These are phyloP conservation scores for Mythimna ferrago DNA, from an alignment of 2,888 invertebrate species.

Conservation along the genomic window DNA sequence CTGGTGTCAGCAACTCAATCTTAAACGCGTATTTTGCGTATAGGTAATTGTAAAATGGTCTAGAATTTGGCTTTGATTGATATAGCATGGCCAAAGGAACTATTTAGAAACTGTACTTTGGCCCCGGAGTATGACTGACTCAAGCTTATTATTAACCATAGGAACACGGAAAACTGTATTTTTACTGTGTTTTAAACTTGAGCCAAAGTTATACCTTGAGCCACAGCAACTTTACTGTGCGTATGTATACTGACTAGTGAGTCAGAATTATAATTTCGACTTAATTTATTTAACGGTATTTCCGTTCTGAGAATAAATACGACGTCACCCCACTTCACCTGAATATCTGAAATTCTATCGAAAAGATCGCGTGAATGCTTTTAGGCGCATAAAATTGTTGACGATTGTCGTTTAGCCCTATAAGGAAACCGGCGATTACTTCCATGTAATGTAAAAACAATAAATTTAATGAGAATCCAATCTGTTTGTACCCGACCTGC, in stretches of 20 bases:
- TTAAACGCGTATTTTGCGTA: too few relatives aligned
- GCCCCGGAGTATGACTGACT: too few relatives aligned
- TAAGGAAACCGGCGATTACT: slow-evolving; percentile 13
- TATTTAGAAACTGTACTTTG: too few relatives aligned
- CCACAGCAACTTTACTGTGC: background rate
- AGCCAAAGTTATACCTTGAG: too few relatives aligned
- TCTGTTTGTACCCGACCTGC: background rate
- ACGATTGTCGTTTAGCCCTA: slow-evolving; percentile 1
- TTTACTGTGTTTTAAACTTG: too few relatives aligned
- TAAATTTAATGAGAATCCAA: slow-evolving; percentile 10
- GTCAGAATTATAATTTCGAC: too few relatives aligned
- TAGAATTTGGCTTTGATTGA: too few relatives aligned
- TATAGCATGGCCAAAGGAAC: too few relatives aligned
- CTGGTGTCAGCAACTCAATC: too few relatives aligned
- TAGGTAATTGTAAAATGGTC: too few relatives aligned
- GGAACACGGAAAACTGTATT: too few relatives aligned
- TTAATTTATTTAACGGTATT: background rate
- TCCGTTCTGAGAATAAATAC: slow-evolving; percentile 3
- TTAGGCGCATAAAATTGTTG: slow-evolving; percentile 14
- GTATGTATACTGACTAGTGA: background rate
- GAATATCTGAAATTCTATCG: slow-evolving; percentile 20
- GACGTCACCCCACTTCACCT: background rate
- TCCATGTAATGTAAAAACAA: slow-evolving; percentile 9
- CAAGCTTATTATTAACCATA: too few relatives aligned
- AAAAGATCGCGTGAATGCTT: slow-evolving; percentile 25